phyloP scores from a whole-genome alignment of 1,140 invertebrate species.

The Epicauta chinensis region DNA sequence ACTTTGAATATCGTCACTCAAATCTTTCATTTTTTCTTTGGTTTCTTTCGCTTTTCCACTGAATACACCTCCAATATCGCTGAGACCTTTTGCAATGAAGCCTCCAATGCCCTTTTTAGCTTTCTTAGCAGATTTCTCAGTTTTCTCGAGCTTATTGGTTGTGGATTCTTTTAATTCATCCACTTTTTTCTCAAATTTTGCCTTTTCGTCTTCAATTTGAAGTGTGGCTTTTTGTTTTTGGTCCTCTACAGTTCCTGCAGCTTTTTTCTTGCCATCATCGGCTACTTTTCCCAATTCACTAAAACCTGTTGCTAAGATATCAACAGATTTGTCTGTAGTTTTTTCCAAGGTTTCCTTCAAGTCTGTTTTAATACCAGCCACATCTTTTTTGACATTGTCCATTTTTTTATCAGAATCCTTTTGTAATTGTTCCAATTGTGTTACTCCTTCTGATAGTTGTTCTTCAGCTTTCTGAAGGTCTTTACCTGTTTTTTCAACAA shows the following conservation, averaged over 20 bases:
- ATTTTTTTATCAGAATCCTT: not conserved
- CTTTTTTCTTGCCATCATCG: not conserved
- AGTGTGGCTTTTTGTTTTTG: too few species aligned
- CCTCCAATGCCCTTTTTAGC: not conserved
- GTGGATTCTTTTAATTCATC: not conserved
- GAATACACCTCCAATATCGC: not conserved
- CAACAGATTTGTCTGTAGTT: not conserved
- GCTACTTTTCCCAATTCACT: not conserved
- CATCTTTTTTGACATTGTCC: slow-evolving; percentile 2
- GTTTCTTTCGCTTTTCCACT: not conserved
- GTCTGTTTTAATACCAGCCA: not conserved
- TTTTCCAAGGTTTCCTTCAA: too few species aligned
- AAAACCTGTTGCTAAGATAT: not conserved
- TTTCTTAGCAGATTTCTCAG: not conserved
- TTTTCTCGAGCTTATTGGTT: not conserved
- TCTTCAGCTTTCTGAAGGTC: too few species aligned
- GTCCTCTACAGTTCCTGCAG: not conserved
- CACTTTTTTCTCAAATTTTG: not conserved
- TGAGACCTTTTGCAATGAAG: not conserved
- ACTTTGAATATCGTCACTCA: not conserved
- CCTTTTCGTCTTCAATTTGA: not conserved
- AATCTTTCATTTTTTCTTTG: not conserved
- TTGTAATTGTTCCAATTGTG: too few species aligned
- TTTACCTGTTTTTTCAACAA: too few species aligned
- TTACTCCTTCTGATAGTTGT: too few species aligned